Conservation (phyloP, 2,888 invertebrate genomes). For the Hecatera dysodea region DNA sequence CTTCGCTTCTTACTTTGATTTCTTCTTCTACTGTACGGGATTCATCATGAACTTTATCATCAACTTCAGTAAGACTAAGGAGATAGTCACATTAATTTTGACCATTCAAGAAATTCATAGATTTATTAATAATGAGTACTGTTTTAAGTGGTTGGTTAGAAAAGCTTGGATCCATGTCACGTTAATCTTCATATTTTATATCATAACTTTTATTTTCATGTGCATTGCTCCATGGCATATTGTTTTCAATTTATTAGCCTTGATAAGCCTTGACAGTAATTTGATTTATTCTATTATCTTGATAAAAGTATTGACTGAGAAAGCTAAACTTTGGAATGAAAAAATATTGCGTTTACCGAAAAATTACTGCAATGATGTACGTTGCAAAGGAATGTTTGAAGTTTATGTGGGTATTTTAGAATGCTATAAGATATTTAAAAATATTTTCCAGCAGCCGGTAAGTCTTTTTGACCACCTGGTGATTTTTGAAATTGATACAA, state of each 20-base stretch:
- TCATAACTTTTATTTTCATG: conserved; percentile 1
- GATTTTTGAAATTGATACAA: too few relatives aligned
- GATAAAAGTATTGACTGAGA: conserved; percentile 25
- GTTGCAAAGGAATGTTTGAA: not conserved
- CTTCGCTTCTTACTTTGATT: conserved; percentile 22
- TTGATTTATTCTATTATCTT: conserved; percentile 20
- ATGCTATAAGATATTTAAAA: conserved; percentile 26
- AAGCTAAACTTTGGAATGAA: conserved; percentile 28
- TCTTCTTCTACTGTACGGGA: conserved; percentile 21
- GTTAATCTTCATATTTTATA: conserved; percentile 19
- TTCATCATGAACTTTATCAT: conserved; percentile 30
- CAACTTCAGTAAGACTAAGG: conserved; percentile 14
- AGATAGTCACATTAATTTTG: conserved; percentile 28
- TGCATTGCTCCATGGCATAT: conserved; percentile 11
- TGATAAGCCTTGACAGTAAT: conserved; percentile 30
- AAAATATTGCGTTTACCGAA: not conserved
- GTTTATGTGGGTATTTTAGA: conserved; percentile 23
- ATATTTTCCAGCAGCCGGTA: conserved; percentile 22
- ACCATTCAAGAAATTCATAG: conserved; percentile 34
- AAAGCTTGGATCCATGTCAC: conserved; percentile 23
- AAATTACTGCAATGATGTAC: not conserved
- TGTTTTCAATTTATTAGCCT: conserved; percentile 18
- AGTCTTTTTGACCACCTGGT: not conserved
- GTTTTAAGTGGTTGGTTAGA: conserved; percentile 8
- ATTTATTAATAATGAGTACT: conserved; percentile 14